phyloP scores from a whole-genome alignment of 2,888 invertebrate genomes.

The Pseudococcus longispinus region DNA sequence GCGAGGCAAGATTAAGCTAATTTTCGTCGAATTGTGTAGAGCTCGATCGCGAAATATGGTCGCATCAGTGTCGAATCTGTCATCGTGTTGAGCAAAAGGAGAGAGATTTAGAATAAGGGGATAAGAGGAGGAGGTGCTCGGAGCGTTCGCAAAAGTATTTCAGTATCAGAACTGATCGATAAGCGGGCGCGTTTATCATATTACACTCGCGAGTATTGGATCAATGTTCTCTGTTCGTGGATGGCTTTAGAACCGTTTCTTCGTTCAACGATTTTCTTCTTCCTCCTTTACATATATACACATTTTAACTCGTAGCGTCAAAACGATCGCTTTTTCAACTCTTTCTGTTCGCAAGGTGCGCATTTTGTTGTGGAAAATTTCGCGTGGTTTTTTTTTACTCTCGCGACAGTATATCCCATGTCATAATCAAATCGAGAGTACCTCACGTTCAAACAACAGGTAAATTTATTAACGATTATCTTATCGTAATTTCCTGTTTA shows the following conservation, averaged over 20 bases:
- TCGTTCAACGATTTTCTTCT: constrained; percentile 49
- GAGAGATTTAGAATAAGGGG: constrained; percentile 48
- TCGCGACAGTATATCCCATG: background rate
- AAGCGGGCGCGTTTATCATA: constrained; percentile 57
- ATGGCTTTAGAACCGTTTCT: constrained; percentile 48
- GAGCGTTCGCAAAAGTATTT: constrained; percentile 56
- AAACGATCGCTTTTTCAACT: constrained; percentile 7
- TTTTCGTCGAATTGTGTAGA: background rate
- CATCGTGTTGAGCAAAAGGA: background rate
- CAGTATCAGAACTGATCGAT: constrained; percentile 57
- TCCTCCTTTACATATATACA: constrained; percentile 30
- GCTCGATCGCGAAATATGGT: constrained; percentile 47
- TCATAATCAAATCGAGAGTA: background rate
- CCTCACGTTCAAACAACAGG: constrained; percentile 10
- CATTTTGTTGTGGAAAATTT: background rate
- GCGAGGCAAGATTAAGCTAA: background rate
- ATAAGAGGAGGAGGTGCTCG: constrained; percentile 51
- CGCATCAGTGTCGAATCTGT: constrained; percentile 39
- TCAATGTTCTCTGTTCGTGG: constrained; percentile 56
- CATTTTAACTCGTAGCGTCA: background rate
- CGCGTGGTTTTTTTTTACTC: background rate
- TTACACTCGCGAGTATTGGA: constrained; percentile 56
- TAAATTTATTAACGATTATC: constrained; percentile 29
- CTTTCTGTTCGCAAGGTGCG: background rate
- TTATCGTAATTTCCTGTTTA: constrained; percentile 24